These are phyloP conservation scores for Leucopternis melanops DNA, from an alignment of 2,113 vertebrate species.

Conservation along the genomic window DNA sequence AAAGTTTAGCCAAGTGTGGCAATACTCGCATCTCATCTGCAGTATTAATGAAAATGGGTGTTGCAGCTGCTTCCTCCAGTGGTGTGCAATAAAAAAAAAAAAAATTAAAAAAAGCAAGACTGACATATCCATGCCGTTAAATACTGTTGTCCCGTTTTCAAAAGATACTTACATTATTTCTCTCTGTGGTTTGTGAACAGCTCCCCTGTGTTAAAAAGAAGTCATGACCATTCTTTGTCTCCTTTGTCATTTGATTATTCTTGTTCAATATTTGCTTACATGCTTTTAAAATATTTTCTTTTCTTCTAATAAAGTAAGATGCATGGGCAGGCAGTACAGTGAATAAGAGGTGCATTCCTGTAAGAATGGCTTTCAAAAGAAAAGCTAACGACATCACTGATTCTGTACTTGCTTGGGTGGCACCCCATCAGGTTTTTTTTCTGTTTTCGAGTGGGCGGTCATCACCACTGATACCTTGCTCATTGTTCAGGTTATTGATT, in stretches of 20 bases:
- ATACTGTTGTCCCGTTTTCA: neutral
- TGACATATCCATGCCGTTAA: neutral
- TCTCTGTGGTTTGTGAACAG: neutral
- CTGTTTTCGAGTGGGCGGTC: neutral
- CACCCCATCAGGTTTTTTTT: neutral
- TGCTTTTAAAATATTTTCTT: neutral
- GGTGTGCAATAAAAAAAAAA: neutral
- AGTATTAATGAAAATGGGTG: slow-evolving; percentile 66
- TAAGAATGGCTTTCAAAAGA: neutral
- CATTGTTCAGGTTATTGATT: neutral
- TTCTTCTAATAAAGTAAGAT: neutral
- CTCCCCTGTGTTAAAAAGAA: neutral
- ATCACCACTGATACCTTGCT: neutral
- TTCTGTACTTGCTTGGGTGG: neutral
- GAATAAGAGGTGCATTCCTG: neutral
- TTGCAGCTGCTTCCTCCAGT: neutral
- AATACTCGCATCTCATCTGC: slow-evolving; percentile 46
- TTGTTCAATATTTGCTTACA: neutral
- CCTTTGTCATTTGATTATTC: neutral
- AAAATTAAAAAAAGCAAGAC: neutral
- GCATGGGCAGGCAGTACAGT: neutral
- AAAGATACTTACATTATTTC: neutral
- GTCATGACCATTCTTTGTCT: neutral
- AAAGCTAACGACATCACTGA: neutral
- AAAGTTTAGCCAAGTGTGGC: slow-evolving; percentile 67